Evolutionary conservation across 2,113 vertebrate genomes (phyloP), one percentile per base, ranked within the genome.

Genomic region (Symphodus melops): DNA sequence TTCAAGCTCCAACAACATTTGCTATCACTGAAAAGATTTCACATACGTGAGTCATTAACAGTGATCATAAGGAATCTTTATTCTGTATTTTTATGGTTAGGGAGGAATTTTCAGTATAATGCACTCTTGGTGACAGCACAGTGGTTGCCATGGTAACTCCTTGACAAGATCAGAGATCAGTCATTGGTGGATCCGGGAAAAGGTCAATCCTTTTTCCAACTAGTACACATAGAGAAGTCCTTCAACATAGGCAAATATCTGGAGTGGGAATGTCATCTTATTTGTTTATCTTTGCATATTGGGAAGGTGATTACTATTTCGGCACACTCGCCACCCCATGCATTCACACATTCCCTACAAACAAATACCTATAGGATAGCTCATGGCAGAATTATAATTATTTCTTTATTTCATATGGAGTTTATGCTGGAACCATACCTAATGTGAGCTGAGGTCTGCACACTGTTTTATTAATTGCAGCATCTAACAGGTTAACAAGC

Each of bases 361-460:
- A 42, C 46, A 66, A 79, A 39, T 10, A 39, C 37, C 37, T 39
- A 39, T 25, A 33, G 28, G 28, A 33, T 33, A 33, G 4, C 28
- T 33, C 28, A 33, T 5, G 28, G 28, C 28, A 33, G 28, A 33
- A 33, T 33, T 33, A 5, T 33, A 33, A 5, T 33, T 33, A 33
- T 33, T 33, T 33, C 28, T 33, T 33, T 1, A 33, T 33, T 33
- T 33, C 28, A 10, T 41, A 11, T 41, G 8, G 39, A 41, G 39
- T 41, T 41, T 41, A 9, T 41, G 1, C 7, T 41, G 39, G 28
- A 33, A 33, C 28, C 74, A 36, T 75, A 66, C 9, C 64, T 19
- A 54, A 62, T 78, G 52, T 7, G 54, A 42, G 44, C 69, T 65
- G 59, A 85, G 69, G 48, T 61, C 46, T 12, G 62, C 74, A 49